Conservation (phyloP, 2,113 vertebrate species). For the Plectropomus leopardus region DNA sequence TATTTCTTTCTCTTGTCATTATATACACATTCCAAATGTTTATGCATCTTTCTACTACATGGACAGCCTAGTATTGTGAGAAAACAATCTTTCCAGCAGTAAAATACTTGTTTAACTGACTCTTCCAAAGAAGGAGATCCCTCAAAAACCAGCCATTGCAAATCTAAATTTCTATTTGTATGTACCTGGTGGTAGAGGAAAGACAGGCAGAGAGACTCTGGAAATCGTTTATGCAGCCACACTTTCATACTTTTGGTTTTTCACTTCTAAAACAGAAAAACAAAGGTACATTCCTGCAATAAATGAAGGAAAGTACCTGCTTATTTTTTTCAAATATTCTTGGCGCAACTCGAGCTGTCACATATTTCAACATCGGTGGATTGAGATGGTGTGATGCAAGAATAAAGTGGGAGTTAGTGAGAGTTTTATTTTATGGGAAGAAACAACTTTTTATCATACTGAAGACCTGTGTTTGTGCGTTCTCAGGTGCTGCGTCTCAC, state of each 20-base stretch:
- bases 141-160: not conserved
- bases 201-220: slow-evolving; percentile 3
- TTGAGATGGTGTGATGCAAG: not conserved
- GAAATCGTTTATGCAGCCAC: not conserved
- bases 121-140: not conserved
- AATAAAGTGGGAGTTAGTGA: not conserved
- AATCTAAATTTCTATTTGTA: not conserved
- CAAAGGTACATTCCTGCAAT: not conserved
- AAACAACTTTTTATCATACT: not conserved
- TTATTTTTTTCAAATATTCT: not conserved
- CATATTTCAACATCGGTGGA: not conserved
- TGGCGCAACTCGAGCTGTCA: not conserved
- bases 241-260: not conserved
- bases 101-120: too few relatives aligned
- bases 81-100: too few relatives aligned
- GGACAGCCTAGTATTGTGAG: too few relatives aligned
- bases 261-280: not conserved
- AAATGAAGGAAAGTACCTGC: not conserved
- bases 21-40: too few relatives aligned
- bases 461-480: slow-evolving; percentile 1
- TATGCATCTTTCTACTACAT: too few relatives aligned
- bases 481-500: slow-evolving; percentile 76
- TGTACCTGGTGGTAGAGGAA: not conserved
- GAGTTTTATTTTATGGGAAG: not conserved
- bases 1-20: too few relatives aligned